Evolutionary conservation across 1,140 invertebrate genomes (phyloP), one percentile per base, ranked within the genome.

Genomic region (Panagrolaimus sp.): DNA sequence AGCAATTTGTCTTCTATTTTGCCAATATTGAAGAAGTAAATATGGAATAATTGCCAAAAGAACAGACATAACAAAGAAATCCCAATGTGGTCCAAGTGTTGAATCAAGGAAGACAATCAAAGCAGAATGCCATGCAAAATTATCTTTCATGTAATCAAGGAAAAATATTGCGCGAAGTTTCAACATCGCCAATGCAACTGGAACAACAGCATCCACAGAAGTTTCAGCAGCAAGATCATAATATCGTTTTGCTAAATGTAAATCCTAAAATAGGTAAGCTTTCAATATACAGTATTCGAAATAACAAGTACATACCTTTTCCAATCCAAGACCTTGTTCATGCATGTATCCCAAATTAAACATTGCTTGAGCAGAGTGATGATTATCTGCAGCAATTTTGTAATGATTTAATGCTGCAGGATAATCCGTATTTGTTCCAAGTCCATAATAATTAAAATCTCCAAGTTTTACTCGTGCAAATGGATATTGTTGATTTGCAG

Each of bases 301-400:
- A n/a, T n/a, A n/a, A n/a, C n/a, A n/a, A n/a, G n/a, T n/a, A n/a
- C 32, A 69, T 83, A 89, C 88, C 85, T 88, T 87, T 82, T 89
- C 87, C 84, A 96, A 89, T 6, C 96, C 96, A 21, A 97, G 86
- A 0, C 96, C 96, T 78, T 92, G 90, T 85, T 98, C 95, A 84
- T 99, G 94, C 96, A 99, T 99, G 83, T 98, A 98, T 3, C 93
- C 96, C 55, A 99, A 87, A 86, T 99, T 99, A 83, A 98, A 99
- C 89, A 96, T 95, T 7, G 96, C 96, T 83, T 98, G 96, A 0
- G 96, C 91, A 86, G 94, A 96, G 79, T 93, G 90, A 75, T 96
- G 92, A 74, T 93, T 90, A 69, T 98, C 95, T 1, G 92, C 93
- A 0, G 96, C 96, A 67, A 92, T 88, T 74, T 93, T 88, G 84